These are phyloP conservation scores for Oscarella lobularis DNA, from an alignment of 37 sponge, comb jelly and placozoan genomes.

Conservation along the genomic window DNA sequence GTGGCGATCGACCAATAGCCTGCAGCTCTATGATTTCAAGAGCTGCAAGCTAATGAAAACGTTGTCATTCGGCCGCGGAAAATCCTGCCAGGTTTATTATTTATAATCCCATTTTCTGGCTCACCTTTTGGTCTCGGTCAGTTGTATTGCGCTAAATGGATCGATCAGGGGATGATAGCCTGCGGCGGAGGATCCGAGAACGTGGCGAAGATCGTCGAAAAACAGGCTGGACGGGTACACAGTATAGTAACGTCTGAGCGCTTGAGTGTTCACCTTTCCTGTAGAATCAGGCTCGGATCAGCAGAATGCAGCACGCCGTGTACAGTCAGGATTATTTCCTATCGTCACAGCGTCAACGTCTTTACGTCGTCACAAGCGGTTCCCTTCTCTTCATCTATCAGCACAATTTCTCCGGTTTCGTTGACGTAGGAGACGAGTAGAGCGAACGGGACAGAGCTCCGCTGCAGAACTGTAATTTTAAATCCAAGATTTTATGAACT, in stretches of 20 bases:
- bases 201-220: not conserved
- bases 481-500: no score
- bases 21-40: conserved; percentile 40
- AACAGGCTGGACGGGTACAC: not conserved
- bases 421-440: not conserved
- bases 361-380: not conserved
- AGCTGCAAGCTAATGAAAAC: conserved; percentile 27
- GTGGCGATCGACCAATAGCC: conserved; percentile 10
- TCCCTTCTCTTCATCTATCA: not conserved
- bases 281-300: not conserved
- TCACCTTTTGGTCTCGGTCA: not conserved
- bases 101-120: not conserved
- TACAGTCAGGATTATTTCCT: not conserved
- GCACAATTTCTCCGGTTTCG: not conserved
- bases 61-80: conserved; percentile 4
- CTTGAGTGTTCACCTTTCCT: no score
- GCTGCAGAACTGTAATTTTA: no score
- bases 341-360: not conserved
- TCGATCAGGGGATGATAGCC: not conserved
- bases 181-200: not conserved
- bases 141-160: not conserved
- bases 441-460: not conserved
- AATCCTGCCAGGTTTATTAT: conserved; percentile 14
- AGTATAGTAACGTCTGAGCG: no score
- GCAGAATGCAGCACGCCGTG: not conserved